phyloP scores from a whole-genome alignment of 2,888 invertebrate genomes.

The Cryptophagus acutangulus region DNA sequence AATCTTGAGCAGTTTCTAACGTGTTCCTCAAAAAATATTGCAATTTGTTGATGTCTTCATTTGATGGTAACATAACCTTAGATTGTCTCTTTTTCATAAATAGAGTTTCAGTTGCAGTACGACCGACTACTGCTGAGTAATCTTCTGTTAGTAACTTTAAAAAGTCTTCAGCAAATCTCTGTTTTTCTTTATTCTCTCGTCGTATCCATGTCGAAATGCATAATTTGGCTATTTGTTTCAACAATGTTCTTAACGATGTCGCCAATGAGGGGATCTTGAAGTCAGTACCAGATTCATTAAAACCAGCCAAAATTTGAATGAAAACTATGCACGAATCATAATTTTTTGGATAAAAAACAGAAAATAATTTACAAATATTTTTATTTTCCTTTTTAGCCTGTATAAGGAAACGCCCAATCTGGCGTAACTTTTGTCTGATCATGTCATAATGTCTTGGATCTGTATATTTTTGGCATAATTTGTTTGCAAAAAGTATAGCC shows the following conservation, averaged over 20 bases:
- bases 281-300: not conserved
- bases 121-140: not conserved
- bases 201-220: slow-evolving; percentile 6
- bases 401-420: not conserved
- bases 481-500: slow-evolving; percentile 9
- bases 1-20: not conserved
- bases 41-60: slow-evolving; percentile 12
- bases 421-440: slow-evolving; percentile 5
- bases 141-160: slow-evolving; percentile 7
- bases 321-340: not conserved
- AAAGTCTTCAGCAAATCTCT: slow-evolving; percentile 1
- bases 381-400: not conserved
- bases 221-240: slow-evolving; percentile 6
- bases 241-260: slow-evolving; percentile 4
- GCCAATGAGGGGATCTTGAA: slow-evolving; percentile 4
- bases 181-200: not conserved
- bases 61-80: slow-evolving; percentile 7
- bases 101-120: slow-evolving; percentile 9
- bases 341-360: not conserved
- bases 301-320: not conserved
- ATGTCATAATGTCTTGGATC: slow-evolving; percentile 8
- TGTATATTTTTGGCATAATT: slow-evolving; percentile 7
- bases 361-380: not conserved
- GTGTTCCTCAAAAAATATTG: slow-evolving; percentile 6
- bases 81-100: slow-evolving; percentile 2